phyloP scores from a whole-genome alignment of 2,888 invertebrate species.

The Allacma fusca region DNA sequence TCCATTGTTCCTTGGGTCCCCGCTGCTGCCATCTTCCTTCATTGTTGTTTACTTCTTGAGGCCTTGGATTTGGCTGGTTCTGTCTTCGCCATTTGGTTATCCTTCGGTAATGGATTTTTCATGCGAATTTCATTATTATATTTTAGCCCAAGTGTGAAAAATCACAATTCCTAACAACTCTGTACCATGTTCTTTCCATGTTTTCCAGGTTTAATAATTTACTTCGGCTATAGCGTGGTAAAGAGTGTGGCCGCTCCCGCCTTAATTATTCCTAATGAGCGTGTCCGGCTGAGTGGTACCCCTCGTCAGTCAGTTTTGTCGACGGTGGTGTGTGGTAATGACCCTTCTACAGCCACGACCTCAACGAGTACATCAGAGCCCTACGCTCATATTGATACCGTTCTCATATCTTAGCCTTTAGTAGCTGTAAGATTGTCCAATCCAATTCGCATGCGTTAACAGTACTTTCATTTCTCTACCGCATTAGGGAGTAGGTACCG shows the following conservation, averaged over 20 bases:
- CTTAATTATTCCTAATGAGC: conserved; percentile 46
- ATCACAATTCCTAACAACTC: too few relatives aligned
- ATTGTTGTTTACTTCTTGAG: conserved; percentile 68
- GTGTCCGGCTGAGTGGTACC: conserved; percentile 46
- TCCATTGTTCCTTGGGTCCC: conserved; percentile 65
- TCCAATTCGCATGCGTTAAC: too few relatives aligned
- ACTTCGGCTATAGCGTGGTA: conserved; percentile 59
- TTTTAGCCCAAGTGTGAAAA: too few relatives aligned
- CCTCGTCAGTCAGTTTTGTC: conserved; percentile 52
- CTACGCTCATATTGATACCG: conserved; percentile 58
- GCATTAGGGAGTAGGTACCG: too few relatives aligned
- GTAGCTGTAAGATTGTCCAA: too few relatives aligned
- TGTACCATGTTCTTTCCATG: background rate
- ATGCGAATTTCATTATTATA: too few relatives aligned
- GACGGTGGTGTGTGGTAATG: conserved; percentile 56
- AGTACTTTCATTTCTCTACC: too few relatives aligned
- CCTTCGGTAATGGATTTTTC: conserved; percentile 72
- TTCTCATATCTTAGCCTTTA: conserved; percentile 50
- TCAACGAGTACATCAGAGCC: conserved; percentile 54
- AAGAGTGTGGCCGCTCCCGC: conserved; percentile 59
- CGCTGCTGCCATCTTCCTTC: conserved; percentile 67
- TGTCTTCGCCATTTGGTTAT: conserved; percentile 70
- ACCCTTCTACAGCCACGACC: conserved; percentile 54
- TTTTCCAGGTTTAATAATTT: conserved; percentile 55
- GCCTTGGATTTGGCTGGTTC: conserved; percentile 71